Evolutionary conservation across 2,797 vertebrate species (phyloP).

Genomic region (Betta splendens): DNA sequence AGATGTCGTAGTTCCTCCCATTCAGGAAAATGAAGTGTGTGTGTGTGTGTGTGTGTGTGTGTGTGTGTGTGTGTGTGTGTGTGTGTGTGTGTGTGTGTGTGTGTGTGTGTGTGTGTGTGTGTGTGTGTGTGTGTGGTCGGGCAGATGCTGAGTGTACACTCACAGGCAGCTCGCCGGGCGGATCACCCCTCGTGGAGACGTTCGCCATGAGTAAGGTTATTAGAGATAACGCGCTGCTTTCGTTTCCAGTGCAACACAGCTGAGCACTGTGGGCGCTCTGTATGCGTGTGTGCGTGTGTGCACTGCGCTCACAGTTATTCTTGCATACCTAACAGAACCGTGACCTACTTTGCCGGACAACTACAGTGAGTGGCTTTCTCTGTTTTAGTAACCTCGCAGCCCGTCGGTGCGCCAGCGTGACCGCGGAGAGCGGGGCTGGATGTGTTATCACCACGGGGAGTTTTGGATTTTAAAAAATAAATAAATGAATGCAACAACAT

Average conservation of each 20-base stretch:
- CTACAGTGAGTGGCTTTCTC: conserved; percentile 80
- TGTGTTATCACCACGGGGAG: conserved; percentile 32
- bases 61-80: conserved; percentile 2
- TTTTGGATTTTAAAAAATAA: conserved; percentile 21
- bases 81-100: conserved; percentile 8
- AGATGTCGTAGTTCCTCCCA: too few relatives aligned
- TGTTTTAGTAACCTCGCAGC: conserved; percentile 70
- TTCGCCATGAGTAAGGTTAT: conserved; percentile 68
- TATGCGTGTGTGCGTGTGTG: conserved; percentile 26
- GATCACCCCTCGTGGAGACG: conserved; percentile 40
- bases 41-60: conserved; percentile 4
- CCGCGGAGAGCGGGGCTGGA: conserved; percentile 50
- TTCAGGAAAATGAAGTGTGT: conserved; percentile 52
- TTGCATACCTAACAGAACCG: conserved; percentile 82
- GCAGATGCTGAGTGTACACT: conserved; percentile 27
- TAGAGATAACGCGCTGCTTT: conserved; percentile 69
- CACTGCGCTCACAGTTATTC: conserved; percentile 72
- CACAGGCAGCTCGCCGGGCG: conserved; percentile 19
- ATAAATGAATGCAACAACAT: conserved; percentile 51
- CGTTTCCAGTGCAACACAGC: conserved; percentile 58
- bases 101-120: conserved; percentile 5
- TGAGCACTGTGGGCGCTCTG: conserved; percentile 50
- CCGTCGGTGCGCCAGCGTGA: conserved; percentile 44
- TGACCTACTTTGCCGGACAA: conserved; percentile 82
- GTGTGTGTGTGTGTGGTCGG: background rate